Evolutionary conservation across 2,113 vertebrate species (phyloP).

Genomic region (western clawed frog (Xenopus tropicalis)): UCB_Xtro_10.0 CM004445.2:101787501-101788000

Average conservation of each 20-base stretch:
- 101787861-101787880: conserved; percentile 16
- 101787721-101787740: conserved; percentile 27
- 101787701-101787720: conserved; percentile 21
- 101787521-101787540: conserved; percentile 3
- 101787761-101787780: conserved; percentile 31
- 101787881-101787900: conserved; percentile 1
- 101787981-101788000: too few species aligned
- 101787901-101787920: conserved; percentile 17
- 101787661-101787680: conserved; percentile 25
- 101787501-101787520: conserved; percentile 8
- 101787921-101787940: conserved; percentile 8
- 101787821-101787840: conserved; percentile 43
- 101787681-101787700: conserved; percentile 10
- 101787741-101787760: conserved; percentile 32
- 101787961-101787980: too few species aligned
- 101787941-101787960: background rate
- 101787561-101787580: conserved; percentile 22
- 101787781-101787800: conserved; percentile 41
- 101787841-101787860: conserved; percentile 39
- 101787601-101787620: conserved; percentile 11
- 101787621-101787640: background rate
- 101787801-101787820: conserved; percentile 40
- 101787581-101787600: conserved; percentile 7
- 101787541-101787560: conserved; percentile 13
- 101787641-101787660: conserved; percentile 30